A percentile compares a stretch with the other conserved stretches of the same genome.
Evolutionary conservation across 1,140 invertebrate species (phyloP).

Genomic region (Euwallacea fornicatus): DNA sequence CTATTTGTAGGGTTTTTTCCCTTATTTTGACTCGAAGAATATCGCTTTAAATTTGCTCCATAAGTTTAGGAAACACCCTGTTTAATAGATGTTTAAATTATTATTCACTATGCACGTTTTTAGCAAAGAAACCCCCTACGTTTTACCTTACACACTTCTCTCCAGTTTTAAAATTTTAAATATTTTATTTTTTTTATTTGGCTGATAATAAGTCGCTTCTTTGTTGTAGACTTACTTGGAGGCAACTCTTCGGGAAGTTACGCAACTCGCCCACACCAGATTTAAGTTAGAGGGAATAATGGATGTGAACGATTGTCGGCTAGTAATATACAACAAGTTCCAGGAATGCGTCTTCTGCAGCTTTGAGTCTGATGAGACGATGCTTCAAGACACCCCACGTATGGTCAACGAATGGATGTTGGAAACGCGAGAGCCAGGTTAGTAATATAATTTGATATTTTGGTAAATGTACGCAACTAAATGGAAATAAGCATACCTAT

Average conservation of each 20-base stretch:
- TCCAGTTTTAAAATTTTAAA: background rate
- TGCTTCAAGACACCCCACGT: constrained; percentile 51
- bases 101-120: too few species aligned
- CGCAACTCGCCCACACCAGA: constrained; percentile 62
- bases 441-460: background rate
- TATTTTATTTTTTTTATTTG: constrained; percentile 2
- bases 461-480: too few species aligned
- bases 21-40: too few species aligned
- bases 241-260: constrained; percentile 61
- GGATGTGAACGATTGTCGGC: constrained; percentile 66
- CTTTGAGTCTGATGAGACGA: constrained; percentile 64
- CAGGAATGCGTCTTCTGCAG: constrained; percentile 71
- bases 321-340: constrained; percentile 72
- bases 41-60: too few species aligned
- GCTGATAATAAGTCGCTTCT: background rate
- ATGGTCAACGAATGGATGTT: constrained; percentile 63
- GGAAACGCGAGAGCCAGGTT: constrained; percentile 66
- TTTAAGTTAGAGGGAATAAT: constrained; percentile 64
- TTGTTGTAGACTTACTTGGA: constrained; percentile 54
- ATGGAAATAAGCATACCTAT: too few species aligned
- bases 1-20: too few species aligned
- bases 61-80: too few species aligned
- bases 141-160: background rate
- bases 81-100: too few species aligned
- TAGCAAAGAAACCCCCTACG: too few species aligned